Base-by-base conservation (phyloP, 2,888 invertebrate species). In the Ecdyonurus torrentis region DNA sequence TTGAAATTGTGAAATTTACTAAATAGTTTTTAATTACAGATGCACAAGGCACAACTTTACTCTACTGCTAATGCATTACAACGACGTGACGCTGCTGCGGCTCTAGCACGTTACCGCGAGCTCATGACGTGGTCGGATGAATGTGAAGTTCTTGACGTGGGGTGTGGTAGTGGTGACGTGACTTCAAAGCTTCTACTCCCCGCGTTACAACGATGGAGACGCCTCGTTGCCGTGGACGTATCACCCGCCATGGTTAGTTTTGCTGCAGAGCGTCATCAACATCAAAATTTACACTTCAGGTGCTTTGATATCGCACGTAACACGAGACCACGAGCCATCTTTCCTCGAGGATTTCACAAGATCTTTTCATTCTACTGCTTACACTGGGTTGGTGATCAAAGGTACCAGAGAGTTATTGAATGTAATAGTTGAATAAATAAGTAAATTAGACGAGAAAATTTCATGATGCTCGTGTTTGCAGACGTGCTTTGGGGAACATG, bases 331-430 rank as follows among this genome's bases (percentile, higher is more conserved):
- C 55, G 66, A 1, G 63, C 64, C 23, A 37, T 65, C 7, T 69
- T 68, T 37, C 69, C 69, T 1, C 65, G 65, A 19, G 69, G 74
- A 25, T 89, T 86, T 69, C 80, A 85, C 70, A 86, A 88, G 70
- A 79, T 82, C 0, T 82, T 87, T 62, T 89, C 89, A 0, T 89
- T 89, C 71, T 89, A 88, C 71, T 83, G 87, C 65, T 75, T 91
- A 2, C 89, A 90, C 70, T 90, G 90, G 90, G 82, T 89, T 37
- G 81, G 81, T 67, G 80, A 88, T 70, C 84, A 86, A 72, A 59
- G 63, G 63, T 63, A 58, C 55, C 58, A n/a, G n/a, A n/a, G n/a
- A n/a, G n/a, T n/a, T n/a, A n/a, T n/a, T n/a, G n/a, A n/a, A n/a
- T n/a, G n/a, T 15, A 52, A 52, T 1, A 2, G n/a, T 50, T 7